These are phyloP conservation scores for Aphodius granarius DNA, from an alignment of 2,888 invertebrate species.

Conservation along the genomic window DNA sequence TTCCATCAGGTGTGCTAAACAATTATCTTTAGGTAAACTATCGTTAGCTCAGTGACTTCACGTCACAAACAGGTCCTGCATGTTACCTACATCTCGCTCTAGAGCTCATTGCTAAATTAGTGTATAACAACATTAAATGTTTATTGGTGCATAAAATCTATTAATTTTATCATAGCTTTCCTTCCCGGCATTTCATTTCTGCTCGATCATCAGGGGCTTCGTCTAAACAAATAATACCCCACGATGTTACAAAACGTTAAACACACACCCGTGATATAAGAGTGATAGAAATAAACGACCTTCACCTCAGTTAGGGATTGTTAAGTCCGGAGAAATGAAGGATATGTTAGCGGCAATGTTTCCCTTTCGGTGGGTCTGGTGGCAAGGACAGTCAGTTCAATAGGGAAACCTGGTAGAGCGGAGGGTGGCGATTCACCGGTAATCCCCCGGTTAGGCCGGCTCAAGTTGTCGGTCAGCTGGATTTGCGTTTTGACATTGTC, in stretches of 20 bases:
- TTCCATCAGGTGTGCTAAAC: background rate
- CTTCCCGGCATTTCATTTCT: too few relatives aligned
- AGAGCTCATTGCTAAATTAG: too few relatives aligned
- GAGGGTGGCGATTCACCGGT: constrained; percentile 18
- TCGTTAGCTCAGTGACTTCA: background rate
- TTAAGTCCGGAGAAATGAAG: background rate
- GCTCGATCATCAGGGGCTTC: too few relatives aligned
- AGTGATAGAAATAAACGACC: background rate
- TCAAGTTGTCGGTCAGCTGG: constrained; percentile 46
- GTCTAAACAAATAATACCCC: too few relatives aligned
- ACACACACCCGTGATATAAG: too few relatives aligned
- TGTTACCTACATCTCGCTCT: background rate
- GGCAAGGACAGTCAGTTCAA: background rate
- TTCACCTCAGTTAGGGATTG: background rate
- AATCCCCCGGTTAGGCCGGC: constrained; percentile 37
- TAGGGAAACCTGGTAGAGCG: background rate
- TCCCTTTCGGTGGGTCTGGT: background rate
- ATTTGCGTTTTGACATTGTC: constrained; percentile 47
- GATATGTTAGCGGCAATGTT: background rate
- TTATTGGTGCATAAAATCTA: too few relatives aligned
- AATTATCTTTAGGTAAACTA: background rate
- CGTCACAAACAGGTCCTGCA: background rate
- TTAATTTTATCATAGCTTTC: too few relatives aligned
- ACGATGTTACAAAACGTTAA: too few relatives aligned
- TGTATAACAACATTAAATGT: too few relatives aligned